A percentile compares a stretch with the other conserved stretches of the same genome.
phyloP scores from a whole-genome alignment of 2,797 vertebrate genomes.

The Acanthornis magna region DNA sequence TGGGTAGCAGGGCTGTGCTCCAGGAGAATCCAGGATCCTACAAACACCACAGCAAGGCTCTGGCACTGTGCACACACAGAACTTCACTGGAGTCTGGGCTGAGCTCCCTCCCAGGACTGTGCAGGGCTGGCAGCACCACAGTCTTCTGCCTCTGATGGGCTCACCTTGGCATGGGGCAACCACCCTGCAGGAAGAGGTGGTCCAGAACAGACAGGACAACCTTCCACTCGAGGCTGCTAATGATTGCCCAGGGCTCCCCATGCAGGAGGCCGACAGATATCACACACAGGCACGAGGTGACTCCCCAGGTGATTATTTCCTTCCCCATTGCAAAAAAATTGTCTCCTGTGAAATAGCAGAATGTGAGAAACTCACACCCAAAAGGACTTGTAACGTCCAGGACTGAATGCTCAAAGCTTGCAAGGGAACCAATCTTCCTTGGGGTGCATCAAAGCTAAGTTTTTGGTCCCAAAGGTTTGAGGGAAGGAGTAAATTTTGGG shows the following conservation, averaged over 20 bases:
- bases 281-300: background rate
- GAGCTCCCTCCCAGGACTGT: background rate
- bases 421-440: background rate
- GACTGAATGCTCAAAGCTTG: background rate
- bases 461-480: background rate
- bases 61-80: background rate
- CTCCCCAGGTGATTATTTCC: background rate
- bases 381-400: background rate
- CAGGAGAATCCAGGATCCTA: background rate
- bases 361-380: background rate
- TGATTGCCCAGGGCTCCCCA: background rate
- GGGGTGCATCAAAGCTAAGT: background rate
- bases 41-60: background rate
- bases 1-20: background rate
- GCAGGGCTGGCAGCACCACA: background rate
- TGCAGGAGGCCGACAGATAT: background rate
- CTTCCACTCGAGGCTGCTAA: background rate
- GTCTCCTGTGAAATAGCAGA: background rate
- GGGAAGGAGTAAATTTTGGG: background rate
- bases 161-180: accelerated
- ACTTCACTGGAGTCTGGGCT: background rate
- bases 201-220: background rate
- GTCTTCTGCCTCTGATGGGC: background rate
- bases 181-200: background rate
- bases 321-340: background rate